phyloP scores from a whole-genome alignment of 2,888 invertebrate species.

The Pedicia rivosa region DNA sequence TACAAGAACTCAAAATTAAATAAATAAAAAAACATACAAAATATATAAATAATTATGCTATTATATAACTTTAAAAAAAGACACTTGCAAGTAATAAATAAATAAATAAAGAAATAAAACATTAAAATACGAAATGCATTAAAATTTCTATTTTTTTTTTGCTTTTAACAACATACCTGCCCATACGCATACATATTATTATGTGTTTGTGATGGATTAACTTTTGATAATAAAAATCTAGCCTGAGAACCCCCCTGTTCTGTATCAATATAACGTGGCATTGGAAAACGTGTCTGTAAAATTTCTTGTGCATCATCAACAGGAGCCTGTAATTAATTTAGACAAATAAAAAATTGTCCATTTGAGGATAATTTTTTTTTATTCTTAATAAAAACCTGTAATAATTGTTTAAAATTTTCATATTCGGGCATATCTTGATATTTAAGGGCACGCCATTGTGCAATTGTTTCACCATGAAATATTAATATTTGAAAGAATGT shows the following conservation, averaged over 20 bases:
- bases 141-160: no score
- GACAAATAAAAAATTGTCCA: background rate
- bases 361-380: background rate
- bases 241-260: conserved; percentile 99
- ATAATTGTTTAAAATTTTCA: conserved; percentile 89
- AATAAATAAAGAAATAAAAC: no score
- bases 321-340: conserved; percentile 56
- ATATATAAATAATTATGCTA: no score
- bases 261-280: conserved; percentile 97
- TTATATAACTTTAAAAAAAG: no score
- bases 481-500: conserved; percentile 99
- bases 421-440: conserved; percentile 97
- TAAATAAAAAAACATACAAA: no score
- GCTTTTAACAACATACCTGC: no score
- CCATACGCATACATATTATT: conserved; percentile 97
- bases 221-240: conserved; percentile 93
- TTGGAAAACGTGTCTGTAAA: conserved; percentile 88
- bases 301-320: conserved; percentile 96
- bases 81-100: no score
- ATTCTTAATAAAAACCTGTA: conserved; percentile 28
- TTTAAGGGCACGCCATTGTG: conserved; percentile 88
- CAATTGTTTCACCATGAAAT: conserved; percentile 98
- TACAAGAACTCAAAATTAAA: no score
- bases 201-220: conserved; percentile 99
- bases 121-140: no score